Conservation (phyloP, 2,113 vertebrate genomes). For the Jacana jacana region DNA sequence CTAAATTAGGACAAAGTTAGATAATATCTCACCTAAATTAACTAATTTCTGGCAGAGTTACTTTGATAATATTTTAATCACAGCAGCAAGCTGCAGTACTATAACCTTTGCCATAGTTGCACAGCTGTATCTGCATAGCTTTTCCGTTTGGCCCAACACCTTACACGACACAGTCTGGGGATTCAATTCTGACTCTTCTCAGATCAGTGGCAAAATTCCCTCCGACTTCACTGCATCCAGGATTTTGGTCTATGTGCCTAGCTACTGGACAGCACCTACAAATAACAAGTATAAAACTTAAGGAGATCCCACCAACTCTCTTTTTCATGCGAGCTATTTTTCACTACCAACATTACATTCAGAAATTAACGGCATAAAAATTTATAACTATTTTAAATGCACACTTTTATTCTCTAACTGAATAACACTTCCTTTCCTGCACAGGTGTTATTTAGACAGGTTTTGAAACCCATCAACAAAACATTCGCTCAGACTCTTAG, state of each 20-base stretch:
- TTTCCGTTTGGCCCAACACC: not conserved
- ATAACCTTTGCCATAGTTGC: not conserved
- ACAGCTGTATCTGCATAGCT: not conserved
- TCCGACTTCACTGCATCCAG: not conserved
- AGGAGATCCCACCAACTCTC: not conserved
- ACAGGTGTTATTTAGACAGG: not conserved
- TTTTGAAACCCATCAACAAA: not conserved
- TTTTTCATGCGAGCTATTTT: not conserved
- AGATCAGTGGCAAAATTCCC: not conserved
- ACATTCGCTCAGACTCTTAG: not conserved
- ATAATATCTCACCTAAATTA: not conserved
- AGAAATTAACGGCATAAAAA: not conserved
- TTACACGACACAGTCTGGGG: not conserved
- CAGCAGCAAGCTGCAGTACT: not conserved
- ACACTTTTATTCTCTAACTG: not conserved
- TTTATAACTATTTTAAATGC: not conserved
- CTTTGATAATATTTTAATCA: not conserved
- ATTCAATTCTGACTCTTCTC: not conserved
- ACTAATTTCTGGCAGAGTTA: not conserved
- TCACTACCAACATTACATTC: not conserved
- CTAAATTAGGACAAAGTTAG: not conserved
- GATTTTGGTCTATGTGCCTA: not conserved
- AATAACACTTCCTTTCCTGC: not conserved
- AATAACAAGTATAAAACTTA: not conserved
- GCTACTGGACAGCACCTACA: not conserved